Conservation (phyloP, 1,140 invertebrate species). For the Nasonia vitripennis region DNA sequence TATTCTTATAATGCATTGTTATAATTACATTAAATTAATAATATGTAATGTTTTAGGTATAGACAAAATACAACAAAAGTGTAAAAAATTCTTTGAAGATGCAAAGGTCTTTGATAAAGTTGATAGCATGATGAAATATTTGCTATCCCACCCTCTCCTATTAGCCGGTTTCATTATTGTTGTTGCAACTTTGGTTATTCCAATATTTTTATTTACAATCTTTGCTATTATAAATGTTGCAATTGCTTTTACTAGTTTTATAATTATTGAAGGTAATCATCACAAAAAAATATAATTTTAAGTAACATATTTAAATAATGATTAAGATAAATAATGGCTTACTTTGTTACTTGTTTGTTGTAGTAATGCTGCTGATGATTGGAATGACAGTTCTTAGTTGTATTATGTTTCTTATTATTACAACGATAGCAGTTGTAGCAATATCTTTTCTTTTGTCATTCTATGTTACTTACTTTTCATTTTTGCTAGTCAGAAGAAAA, state of each 20-base stretch:
- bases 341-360: constrained; percentile 47
- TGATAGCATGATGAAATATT: constrained; percentile 32
- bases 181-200: constrained; percentile 47
- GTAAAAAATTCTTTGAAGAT: constrained; percentile 41
- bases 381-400: constrained; percentile 54
- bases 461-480: constrained; percentile 38
- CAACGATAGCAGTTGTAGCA: constrained; percentile 41
- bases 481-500: constrained; percentile 42
- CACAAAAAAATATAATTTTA: neutral
- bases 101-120: constrained; percentile 36
- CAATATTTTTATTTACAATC: constrained; percentile 49
- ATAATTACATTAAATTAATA: neutral
- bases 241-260: constrained; percentile 57
- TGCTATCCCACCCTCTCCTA: constrained; percentile 40
- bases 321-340: neutral
- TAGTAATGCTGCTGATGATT: constrained; percentile 55
- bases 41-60: constrained; percentile 32
- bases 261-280: constrained; percentile 60
- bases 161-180: constrained; percentile 45
- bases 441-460: constrained; percentile 48
- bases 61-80: constrained; percentile 32
- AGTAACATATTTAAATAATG: neutral
- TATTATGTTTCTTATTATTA: constrained; percentile 53
- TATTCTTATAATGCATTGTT: neutral
- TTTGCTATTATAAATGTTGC: constrained; percentile 53